Evolutionary conservation across 1,140 invertebrate species (phyloP).

Genomic region (Steinernema feltiae): DNA sequence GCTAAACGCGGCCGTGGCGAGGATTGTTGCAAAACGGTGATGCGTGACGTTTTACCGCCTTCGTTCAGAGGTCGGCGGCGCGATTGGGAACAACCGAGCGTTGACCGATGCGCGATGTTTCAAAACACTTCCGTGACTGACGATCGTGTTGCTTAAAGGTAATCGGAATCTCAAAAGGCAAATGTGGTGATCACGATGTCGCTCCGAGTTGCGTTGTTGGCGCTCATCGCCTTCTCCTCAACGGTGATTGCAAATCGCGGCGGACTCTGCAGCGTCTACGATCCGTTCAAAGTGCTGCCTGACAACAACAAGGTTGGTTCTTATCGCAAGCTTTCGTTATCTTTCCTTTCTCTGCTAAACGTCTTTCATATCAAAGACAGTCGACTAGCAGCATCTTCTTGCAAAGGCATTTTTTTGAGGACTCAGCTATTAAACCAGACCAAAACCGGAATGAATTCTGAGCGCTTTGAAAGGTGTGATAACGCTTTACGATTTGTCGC

Average conservation of each 20-base stretch:
- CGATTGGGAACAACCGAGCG: neutral
- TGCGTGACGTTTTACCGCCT: neutral
- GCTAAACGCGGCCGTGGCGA: neutral
- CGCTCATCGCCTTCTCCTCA: neutral
- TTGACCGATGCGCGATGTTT: neutral
- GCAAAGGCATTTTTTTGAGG: neutral
- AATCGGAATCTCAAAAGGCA: neutral
- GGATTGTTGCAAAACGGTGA: slow-evolving; percentile 11
- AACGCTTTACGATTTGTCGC: neutral
- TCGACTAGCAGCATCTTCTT: no score
- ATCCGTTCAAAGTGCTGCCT: slow-evolving; percentile 52
- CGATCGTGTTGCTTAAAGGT: neutral
- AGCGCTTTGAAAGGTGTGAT: neutral
- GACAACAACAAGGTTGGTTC: slow-evolving; percentile 39
- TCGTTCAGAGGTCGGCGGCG: neutral
- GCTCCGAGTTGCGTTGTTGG: slow-evolving; percentile 2
- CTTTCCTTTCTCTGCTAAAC: no score
- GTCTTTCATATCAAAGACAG: no score
- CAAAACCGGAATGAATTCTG: neutral
- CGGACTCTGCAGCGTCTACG: slow-evolving; percentile 44
- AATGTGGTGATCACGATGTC: slow-evolving; percentile 6
- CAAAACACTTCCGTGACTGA: neutral
- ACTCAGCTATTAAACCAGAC: neutral
- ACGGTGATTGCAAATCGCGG: slow-evolving; percentile 11
- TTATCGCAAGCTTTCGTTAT: slow-evolving; percentile 9